A percentile compares a stretch with the other conserved stretches of the same genome.
Evolutionary conservation across 37 sponge, comb jelly and placozoan species (phyloP).

Genomic region (Mnemiopsis leidyi): DNA sequence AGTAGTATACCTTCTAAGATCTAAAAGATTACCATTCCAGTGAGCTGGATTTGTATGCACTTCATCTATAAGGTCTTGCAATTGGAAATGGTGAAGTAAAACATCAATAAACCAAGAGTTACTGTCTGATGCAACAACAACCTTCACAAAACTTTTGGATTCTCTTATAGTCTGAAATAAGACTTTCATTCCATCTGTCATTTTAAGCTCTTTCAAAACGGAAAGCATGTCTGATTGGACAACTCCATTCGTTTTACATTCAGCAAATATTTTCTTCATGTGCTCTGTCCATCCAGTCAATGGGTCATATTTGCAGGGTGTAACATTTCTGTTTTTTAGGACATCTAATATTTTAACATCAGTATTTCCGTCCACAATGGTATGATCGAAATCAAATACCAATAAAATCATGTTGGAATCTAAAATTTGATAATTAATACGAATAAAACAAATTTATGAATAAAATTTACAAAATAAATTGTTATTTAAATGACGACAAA

Average conservation of each 20-base stretch:
- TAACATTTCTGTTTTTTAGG: neutral
- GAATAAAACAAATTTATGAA: too few relatives aligned
- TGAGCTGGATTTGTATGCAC: constrained; percentile 40
- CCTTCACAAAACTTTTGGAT: neutral
- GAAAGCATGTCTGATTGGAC: neutral
- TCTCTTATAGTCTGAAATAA: neutral
- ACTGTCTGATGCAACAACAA: constrained; percentile 36
- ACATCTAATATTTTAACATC: neutral
- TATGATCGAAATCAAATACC: constrained; percentile 47
- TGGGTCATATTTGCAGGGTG: neutral
- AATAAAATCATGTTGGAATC: neutral
- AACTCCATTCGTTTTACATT: neutral
- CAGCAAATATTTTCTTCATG: neutral
- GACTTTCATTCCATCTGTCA: neutral
- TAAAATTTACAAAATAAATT: too few relatives aligned
- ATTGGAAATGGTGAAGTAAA: neutral
- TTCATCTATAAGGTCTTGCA: constrained; percentile 1
- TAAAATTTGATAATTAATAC: too few relatives aligned
- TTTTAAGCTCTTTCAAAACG: neutral
- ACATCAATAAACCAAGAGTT: constrained; percentile 64
- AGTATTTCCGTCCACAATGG: constrained; percentile 8
- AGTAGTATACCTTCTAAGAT: neutral
- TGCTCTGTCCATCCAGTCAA: constrained; percentile 10
- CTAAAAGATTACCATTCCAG: neutral
- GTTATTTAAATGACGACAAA: too few relatives aligned